phyloP scores from a whole-genome alignment of 2,888 invertebrate genomes.

The Hirtodrosophila cameraria region DNA sequence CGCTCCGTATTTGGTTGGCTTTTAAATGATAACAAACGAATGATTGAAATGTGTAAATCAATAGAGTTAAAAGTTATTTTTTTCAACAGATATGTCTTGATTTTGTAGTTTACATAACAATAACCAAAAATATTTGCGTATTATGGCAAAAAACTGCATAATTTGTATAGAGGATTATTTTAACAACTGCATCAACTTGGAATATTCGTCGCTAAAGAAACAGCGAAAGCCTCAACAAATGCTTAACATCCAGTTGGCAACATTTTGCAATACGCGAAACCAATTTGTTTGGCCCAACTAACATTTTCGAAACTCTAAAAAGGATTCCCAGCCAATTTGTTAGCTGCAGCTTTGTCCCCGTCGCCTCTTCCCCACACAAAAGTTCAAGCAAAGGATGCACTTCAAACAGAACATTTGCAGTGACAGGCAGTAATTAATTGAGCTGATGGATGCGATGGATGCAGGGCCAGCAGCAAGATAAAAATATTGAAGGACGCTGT shows the following conservation, averaged over 20 bases:
- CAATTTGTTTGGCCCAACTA: conserved; percentile 39
- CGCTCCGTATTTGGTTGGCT: too few species aligned
- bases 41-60: too few species aligned
- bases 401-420: conserved; percentile 40
- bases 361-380: too few species aligned
- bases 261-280: conserved; percentile 29
- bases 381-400: conserved; percentile 28
- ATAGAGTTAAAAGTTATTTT: too few species aligned
- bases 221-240: conserved; percentile 27
- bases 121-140: too few species aligned
- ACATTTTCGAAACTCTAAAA: conserved; percentile 4
- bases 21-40: too few species aligned
- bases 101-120: too few species aligned
- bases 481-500: conserved; percentile 53
- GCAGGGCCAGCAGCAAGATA: conserved; percentile 24
- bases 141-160: too few species aligned
- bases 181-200: conserved; percentile 17
- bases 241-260: conserved; percentile 38
- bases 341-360: conserved; percentile 25
- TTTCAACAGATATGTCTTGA: too few species aligned
- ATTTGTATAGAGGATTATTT: too few species aligned
- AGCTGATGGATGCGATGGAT: conserved; percentile 41
- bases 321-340: conserved; percentile 38
- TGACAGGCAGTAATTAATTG: conserved; percentile 64
- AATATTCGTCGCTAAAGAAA: too few species aligned